Evolutionary conservation across 2,113 vertebrate genomes (phyloP).

Genomic region (Sarotherodon lohbergeri): DNA sequence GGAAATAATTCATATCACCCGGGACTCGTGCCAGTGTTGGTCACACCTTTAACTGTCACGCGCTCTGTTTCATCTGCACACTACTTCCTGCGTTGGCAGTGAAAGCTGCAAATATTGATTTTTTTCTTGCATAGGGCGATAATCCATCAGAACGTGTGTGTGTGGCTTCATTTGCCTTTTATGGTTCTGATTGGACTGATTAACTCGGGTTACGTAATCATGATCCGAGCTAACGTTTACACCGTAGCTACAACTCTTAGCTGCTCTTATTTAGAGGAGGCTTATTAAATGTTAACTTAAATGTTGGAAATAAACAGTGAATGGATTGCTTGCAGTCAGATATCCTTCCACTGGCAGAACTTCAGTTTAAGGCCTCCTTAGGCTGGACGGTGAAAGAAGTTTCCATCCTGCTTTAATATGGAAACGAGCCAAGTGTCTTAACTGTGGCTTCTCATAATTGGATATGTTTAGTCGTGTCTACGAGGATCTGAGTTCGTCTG

Average conservation of each 20-base stretch:
- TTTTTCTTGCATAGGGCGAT: neutral
- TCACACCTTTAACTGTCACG: neutral
- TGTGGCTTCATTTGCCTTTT: neutral
- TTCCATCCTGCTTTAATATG: neutral
- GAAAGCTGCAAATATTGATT: neutral
- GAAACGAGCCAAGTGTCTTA: neutral
- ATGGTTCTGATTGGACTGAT: neutral
- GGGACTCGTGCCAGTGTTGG: neutral
- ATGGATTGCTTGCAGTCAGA: neutral
- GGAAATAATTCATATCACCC: rapidly evolving
- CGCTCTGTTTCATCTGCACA: rapidly evolving
- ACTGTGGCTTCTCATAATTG: neutral
- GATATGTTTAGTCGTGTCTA: neutral
- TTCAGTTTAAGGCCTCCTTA: neutral
- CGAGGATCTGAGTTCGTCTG: neutral
- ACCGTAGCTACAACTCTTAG: neutral
- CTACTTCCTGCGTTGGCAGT: neutral
- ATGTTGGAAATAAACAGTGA: neutral
- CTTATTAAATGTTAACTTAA: neutral
- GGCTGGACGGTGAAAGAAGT: neutral
- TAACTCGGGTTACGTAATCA: neutral
- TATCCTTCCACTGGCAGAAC: neutral
- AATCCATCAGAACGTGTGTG: rapidly evolving
- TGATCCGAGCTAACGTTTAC: neutral
- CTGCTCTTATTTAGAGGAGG: neutral